These are phyloP conservation scores for Drosophila nebulosa DNA, from an alignment of 1,140 invertebrate genomes.

Conservation along the genomic window DNA sequence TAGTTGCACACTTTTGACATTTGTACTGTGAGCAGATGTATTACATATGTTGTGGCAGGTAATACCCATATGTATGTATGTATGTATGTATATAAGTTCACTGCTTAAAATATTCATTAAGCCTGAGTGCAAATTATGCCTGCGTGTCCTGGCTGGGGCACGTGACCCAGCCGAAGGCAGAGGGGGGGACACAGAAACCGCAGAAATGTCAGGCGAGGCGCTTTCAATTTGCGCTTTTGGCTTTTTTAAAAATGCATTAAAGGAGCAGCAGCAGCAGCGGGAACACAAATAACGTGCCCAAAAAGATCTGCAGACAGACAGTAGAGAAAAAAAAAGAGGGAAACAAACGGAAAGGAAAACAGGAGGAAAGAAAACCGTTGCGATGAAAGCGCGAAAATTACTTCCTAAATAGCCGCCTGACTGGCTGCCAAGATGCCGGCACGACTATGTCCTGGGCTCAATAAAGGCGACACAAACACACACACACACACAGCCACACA, in stretches of 20 bases:
- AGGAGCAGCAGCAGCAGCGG: constrained; percentile 37
- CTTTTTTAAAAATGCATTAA: constrained; percentile 78
- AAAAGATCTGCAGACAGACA: constrained; percentile 65
- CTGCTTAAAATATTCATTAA: constrained; percentile 74
- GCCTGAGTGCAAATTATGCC: constrained; percentile 76
- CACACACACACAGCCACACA: constrained; percentile 9
- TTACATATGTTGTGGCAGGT: constrained; percentile 46
- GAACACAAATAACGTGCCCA: constrained; percentile 66
- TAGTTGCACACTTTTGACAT: constrained; percentile 60
- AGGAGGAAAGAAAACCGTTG: constrained; percentile 45
- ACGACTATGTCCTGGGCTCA: constrained; percentile 62
- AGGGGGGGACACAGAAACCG: constrained; percentile 20
- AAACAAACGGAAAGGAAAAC: constrained; percentile 8
- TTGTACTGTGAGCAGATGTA: constrained; percentile 26
- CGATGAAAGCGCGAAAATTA: constrained; percentile 77
- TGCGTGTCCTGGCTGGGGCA: constrained; percentile 51
- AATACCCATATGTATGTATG: constrained; percentile 34
- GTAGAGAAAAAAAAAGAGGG: neutral
- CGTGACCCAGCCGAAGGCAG: constrained; percentile 10
- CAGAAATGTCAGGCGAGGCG: constrained; percentile 52
- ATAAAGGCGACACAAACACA: constrained; percentile 57
- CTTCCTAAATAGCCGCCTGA: constrained; percentile 77
- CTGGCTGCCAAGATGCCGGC: constrained; percentile 67
- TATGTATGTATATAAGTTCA: constrained; percentile 47
- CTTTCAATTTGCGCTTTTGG: constrained; percentile 77